phyloP scores from a whole-genome alignment of 2,888 invertebrate species.

The Trisateles emortualis region DNA sequence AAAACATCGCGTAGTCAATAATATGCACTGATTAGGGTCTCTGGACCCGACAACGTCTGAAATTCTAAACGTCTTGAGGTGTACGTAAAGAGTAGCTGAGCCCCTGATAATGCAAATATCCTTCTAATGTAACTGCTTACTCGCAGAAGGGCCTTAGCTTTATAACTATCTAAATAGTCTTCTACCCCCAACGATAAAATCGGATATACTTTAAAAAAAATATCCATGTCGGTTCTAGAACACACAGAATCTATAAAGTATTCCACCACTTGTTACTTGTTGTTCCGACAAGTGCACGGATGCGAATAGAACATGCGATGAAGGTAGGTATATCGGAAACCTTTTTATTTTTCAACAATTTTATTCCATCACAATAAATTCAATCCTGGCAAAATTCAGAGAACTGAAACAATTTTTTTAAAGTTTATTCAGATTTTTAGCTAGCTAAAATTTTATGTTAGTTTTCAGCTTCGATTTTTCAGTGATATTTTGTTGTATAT shows the following conservation, averaged over 20 bases:
- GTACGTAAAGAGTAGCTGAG: too few relatives aligned
- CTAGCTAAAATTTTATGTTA: too few relatives aligned
- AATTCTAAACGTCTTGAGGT: too few relatives aligned
- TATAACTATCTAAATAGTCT: too few relatives aligned
- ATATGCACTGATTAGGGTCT: too few relatives aligned
- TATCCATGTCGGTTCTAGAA: constrained; percentile 25
- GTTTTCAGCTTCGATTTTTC: too few relatives aligned
- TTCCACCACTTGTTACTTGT: constrained; percentile 49
- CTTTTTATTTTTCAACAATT: constrained; percentile 15
- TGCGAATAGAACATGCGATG: constrained; percentile 43
- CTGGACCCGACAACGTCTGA: too few relatives aligned
- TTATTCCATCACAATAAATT: constrained; percentile 28
- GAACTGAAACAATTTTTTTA: neutral
- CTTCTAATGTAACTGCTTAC: too few relatives aligned
- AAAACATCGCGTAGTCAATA: too few relatives aligned
- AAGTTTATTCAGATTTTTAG: constrained; percentile 7
- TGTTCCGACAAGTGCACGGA: constrained; percentile 53
- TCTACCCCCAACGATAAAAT: neutral
- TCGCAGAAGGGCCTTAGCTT: too few relatives aligned
- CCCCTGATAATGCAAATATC: too few relatives aligned
- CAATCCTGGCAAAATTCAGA: constrained; percentile 15
- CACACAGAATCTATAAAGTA: constrained; percentile 18
- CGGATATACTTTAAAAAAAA: neutral
- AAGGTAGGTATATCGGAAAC: constrained; percentile 7
- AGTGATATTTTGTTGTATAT: too few relatives aligned